A percentile compares a stretch with the other conserved stretches of the same genome.
Conservation (phyloP, 2,113 vertebrate genomes). For the Lophura nycthemera region DNA sequence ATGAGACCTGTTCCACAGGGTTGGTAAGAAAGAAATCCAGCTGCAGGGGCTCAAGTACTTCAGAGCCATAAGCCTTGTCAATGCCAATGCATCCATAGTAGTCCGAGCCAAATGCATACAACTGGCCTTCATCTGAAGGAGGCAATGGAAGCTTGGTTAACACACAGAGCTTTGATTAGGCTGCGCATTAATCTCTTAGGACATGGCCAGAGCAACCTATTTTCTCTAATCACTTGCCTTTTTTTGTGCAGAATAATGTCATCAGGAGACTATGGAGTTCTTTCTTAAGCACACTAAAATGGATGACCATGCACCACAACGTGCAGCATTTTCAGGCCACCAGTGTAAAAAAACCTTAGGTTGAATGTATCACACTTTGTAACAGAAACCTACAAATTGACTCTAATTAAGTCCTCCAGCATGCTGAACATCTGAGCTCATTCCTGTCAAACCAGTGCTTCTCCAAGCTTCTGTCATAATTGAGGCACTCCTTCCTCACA, state of each 20-base stretch:
- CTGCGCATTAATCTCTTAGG: background rate
- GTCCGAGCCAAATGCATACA: slow-evolving; percentile 97
- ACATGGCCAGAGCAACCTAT: background rate
- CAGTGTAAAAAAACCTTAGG: background rate
- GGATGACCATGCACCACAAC: background rate
- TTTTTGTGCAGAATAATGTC: background rate
- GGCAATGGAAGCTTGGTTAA: slow-evolving; percentile 23
- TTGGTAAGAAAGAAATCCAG: slow-evolving; percentile 91
- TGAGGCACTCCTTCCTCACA: background rate
- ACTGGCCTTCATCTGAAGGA: slow-evolving; percentile 92
- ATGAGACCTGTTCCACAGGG: slow-evolving; percentile 91
- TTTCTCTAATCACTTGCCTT: background rate
- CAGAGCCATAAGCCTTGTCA: slow-evolving; percentile 82
- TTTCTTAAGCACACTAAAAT: background rate
- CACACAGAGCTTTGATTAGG: background rate
- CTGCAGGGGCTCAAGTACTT: slow-evolving; percentile 91
- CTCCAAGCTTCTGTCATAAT: background rate
- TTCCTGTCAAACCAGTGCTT: background rate
- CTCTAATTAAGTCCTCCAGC: background rate
- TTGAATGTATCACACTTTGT: background rate
- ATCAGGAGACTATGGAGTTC: background rate
- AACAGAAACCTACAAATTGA: background rate
- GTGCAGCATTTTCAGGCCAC: background rate
- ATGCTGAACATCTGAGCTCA: background rate
- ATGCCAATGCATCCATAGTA: slow-evolving; percentile 97